A percentile compares a stretch with the other conserved stretches of the same genome.
Conservation (phyloP, 2,888 invertebrate genomes). For the Aphodius granarius region DNA sequence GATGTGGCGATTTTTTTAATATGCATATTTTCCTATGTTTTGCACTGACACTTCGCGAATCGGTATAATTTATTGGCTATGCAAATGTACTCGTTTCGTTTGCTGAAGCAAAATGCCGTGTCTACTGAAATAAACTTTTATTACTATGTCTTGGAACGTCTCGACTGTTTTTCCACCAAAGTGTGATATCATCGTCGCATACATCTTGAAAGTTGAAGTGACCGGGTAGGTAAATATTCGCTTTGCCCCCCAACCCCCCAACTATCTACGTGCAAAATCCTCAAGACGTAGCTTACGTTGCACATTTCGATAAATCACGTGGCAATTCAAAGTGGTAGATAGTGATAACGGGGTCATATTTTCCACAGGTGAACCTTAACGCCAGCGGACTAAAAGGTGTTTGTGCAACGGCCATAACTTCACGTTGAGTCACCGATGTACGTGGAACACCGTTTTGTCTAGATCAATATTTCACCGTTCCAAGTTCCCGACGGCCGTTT, state of each 20-base stretch:
- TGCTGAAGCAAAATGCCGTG: too few relatives aligned
- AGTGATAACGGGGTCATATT: neutral
- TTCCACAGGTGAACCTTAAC: neutral
- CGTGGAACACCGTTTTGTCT: neutral
- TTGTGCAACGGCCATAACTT: neutral
- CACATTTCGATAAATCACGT: neutral
- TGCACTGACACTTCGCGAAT: too few relatives aligned
- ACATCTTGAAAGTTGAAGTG: neutral
- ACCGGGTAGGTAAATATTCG: neutral
- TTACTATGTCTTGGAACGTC: neutral
- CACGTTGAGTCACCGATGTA: neutral
- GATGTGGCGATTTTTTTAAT: too few relatives aligned
- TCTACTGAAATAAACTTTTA: neutral
- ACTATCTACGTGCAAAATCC: neutral
- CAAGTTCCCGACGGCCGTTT: neutral
- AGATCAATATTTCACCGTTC: slow-evolving; percentile 6
- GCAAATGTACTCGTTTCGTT: too few relatives aligned
- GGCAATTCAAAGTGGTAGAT: neutral
- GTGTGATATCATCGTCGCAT: neutral
- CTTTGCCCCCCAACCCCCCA: neutral
- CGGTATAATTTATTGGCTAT: too few relatives aligned
- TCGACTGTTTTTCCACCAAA: neutral
- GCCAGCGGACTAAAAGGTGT: neutral
- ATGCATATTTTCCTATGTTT: too few relatives aligned
- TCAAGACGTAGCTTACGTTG: neutral